phyloP scores from a whole-genome alignment of 53 echinoderm and acorn worm species.

The Apostichopus leukothele region DNA sequence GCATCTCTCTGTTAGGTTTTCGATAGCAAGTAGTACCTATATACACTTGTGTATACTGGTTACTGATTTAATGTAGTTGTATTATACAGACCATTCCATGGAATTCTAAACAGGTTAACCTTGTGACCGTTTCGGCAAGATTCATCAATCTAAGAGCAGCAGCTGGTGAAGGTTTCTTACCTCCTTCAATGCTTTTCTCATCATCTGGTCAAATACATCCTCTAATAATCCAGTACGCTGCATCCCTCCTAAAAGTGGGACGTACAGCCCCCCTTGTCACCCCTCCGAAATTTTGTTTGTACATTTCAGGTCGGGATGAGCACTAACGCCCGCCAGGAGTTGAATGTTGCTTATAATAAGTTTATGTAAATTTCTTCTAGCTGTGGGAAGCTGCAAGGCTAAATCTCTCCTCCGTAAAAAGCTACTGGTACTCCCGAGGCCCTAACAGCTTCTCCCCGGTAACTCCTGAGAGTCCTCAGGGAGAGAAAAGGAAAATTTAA shows the following conservation, averaged over 20 bases:
- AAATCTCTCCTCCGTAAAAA: background rate
- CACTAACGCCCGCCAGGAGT: background rate
- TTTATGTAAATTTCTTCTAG: background rate
- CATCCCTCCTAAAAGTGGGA: background rate
- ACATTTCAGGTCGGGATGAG: background rate
- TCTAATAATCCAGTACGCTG: background rate
- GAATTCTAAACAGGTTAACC: too few relatives aligned
- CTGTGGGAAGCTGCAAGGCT: background rate
- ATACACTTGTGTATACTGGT: too few relatives aligned
- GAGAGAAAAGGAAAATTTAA: background rate
- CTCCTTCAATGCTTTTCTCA: too few relatives aligned
- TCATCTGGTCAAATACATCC: too few relatives aligned
- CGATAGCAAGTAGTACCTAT: too few relatives aligned
- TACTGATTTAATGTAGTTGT: too few relatives aligned
- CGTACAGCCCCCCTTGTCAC: background rate
- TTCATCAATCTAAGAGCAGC: too few relatives aligned
- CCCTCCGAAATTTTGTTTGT: background rate
- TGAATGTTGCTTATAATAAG: background rate
- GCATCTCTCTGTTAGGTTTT: too few relatives aligned
- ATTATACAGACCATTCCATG: too few relatives aligned
- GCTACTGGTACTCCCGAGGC: background rate
- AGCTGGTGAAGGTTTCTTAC: too few relatives aligned
- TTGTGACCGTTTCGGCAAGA: too few relatives aligned
- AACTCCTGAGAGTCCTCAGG: slow-evolving; percentile 12
- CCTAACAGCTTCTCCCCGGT: slow-evolving; percentile 9